Conservation (phyloP, 2,797 vertebrate species). For the Trematomus bernacchii region DNA sequence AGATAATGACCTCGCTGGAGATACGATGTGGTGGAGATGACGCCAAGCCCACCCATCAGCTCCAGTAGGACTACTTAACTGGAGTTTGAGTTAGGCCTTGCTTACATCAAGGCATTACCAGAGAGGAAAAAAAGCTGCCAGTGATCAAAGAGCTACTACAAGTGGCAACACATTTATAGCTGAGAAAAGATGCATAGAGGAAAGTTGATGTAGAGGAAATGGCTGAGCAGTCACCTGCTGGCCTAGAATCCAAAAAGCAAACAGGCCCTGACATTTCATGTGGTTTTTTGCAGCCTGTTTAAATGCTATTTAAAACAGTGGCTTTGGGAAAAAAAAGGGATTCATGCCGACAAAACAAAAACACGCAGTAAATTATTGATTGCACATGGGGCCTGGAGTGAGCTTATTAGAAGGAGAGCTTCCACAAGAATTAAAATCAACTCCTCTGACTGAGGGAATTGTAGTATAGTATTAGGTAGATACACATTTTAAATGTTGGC, state of each 20-base stretch:
- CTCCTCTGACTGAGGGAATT: background rate
- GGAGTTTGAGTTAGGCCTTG: conserved; percentile 11
- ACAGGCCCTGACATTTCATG: conserved; percentile 55
- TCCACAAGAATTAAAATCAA: conserved; percentile 18
- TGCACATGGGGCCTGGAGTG: conserved; percentile 13
- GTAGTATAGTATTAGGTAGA: background rate
- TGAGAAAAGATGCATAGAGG: conserved; percentile 13
- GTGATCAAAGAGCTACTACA: conserved; percentile 22
- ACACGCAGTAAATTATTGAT: conserved; percentile 47
- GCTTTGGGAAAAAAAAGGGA: conserved; percentile 17
- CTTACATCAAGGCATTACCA: conserved; percentile 27
- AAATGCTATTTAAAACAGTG: conserved; percentile 30
- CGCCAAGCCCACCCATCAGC: conserved; percentile 22
- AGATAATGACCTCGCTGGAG: conserved; percentile 75
- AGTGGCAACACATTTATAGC: conserved; percentile 37
- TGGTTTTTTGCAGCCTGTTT: conserved; percentile 45
- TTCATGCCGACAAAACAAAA: conserved; percentile 53
- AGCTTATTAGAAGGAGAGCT: conserved; percentile 21
- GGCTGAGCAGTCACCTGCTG: conserved; percentile 37
- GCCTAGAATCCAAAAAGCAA: conserved; percentile 46
- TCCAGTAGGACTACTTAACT: conserved; percentile 43
- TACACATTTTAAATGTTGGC: background rate
- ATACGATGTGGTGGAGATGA: conserved; percentile 58
- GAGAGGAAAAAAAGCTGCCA: conserved; percentile 4
- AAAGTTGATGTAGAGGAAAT: conserved; percentile 53